Evolutionary conservation across 1,140 invertebrate genomes (phyloP), one percentile per base, ranked within the genome.

Genomic region (Cyclargus thomasi): DNA sequence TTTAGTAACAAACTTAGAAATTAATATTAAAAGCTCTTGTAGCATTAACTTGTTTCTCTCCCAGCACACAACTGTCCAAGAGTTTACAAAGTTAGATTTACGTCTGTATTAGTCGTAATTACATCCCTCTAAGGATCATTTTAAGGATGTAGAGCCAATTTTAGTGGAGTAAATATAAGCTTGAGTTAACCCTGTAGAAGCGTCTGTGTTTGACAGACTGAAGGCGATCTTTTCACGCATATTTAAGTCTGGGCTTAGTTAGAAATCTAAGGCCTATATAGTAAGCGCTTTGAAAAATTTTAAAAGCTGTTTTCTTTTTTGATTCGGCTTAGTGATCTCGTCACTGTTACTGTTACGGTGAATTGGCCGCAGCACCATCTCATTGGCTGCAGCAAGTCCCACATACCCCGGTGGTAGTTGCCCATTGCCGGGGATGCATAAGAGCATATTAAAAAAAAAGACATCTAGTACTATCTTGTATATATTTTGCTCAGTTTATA

Each of bases 151-250:
- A 2, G 14, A 47, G 14, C 8, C 14, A 1, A 47, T 47, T 47
- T 47, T 47, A 47, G 3, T 47, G 1, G 11, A 14, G 39, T 47
- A 47, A 47, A 47, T 47, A 47, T 2, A 47, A 47, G 10, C 69
- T 81, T 72, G 72, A 76, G 76, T 73, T 74, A 79, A 82, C 79
- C 75, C 71, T 70, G 78, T 71, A 76, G 77, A 84, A 84, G 74
- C 82, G 79, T 76, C 79, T 84, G 82, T 73, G 78, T 76, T 71
- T 81, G 82, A 84, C 82, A 84, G 80, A 59, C 10, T 59, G 55
- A 59, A 11, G 55, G 55, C 55, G 55, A 59, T 59, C 55, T 59
- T 59, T 59, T 21, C 55, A 59, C 55, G 18, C 55, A 59, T 59
- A 20, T 21, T 20, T 7, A 21, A 59, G 55, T 59, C 20, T 21